Percentiles rank a stretch among this genome's conserved stretches.
Conservation (phyloP, 1,140 invertebrate genomes). For the Penaeus indicus region DNA sequence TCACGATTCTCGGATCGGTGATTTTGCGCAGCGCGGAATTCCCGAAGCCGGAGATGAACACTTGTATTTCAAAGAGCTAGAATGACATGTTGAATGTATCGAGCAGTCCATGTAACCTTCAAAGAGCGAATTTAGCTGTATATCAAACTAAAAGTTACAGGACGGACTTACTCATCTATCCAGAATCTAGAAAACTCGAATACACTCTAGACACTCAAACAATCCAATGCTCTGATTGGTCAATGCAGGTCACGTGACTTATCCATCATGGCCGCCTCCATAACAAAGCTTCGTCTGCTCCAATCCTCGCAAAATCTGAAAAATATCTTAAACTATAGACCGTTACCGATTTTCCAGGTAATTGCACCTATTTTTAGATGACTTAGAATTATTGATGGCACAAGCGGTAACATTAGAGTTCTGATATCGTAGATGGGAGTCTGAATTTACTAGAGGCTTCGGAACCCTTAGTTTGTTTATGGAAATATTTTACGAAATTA, state of each 20-base stretch:
- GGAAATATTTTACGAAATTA: too few relatives aligned
- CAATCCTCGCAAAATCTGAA: neutral
- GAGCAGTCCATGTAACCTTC: neutral
- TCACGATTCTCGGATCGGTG: too few relatives aligned
- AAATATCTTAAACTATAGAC: neutral
- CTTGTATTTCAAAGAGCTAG: neutral
- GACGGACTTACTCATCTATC: slow-evolving; percentile 22
- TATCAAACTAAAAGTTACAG: slow-evolving; percentile 21
- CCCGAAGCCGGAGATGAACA: neutral
- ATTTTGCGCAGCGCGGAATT: too few relatives aligned
- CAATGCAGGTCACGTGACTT: slow-evolving; percentile 70
- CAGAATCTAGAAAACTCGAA: slow-evolving; percentile 40
- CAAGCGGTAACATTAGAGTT: neutral
- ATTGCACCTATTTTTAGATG: neutral
- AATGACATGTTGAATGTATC: neutral
- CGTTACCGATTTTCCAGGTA: neutral
- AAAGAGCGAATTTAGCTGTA: neutral
- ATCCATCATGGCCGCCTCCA: slow-evolving; percentile 75
- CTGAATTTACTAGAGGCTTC: too few relatives aligned
- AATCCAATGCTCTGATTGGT: slow-evolving; percentile 68
- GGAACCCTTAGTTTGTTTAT: too few relatives aligned
- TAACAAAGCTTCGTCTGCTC: slow-evolving; percentile 66
- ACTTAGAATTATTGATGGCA: neutral
- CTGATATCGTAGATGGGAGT: too few relatives aligned
- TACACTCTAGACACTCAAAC: slow-evolving; percentile 31